Evolutionary conservation across 2,113 vertebrate genomes (phyloP), one percentile per base, ranked within the genome.

Genomic region (Cyanoramphus novaezelandiae): DNA sequence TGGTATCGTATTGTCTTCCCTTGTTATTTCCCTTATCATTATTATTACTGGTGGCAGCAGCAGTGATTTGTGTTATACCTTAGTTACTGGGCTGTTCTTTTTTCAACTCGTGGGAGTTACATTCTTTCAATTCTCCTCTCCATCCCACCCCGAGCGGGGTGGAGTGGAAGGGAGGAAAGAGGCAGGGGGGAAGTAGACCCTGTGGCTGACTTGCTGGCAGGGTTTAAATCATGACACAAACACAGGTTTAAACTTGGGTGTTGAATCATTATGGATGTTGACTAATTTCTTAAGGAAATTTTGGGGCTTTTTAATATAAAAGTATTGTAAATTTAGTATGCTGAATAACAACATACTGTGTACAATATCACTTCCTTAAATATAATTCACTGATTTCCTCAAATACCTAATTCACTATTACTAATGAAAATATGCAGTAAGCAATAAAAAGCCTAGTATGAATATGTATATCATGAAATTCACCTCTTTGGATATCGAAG

Each of bases 351-450:
- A 94, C 97, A 78, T 52, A 27, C 6, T 93, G 82, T 21, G 31
- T 46, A 93, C 44, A 82, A 37, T 92, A 72, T 72, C 7, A 5
- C 43, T 91, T 94, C n/a, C 67, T 88, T 96, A 95, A 95, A 82
- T 39, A 90, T 28, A 96, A 84, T 79, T 41, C 77, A 39, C 72
- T 93, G 96, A 95, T 94, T 70, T 72, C 31, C 85, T 91, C 62
- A 50, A 53, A 95, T 74, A 50, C 17, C 11, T 86, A 90, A 78
- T 70, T 88, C 79, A 67, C 21, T 68, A 55, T 65, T 85, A 83
- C 13, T 95, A 96, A 86, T 81, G 84, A 95, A 95, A 94, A 65
- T 35, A 94, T 11, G 78, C 17, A 69, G 76, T 93, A 68, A 95
- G 84, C 89, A 90, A 79, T 47, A 70, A 81, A 96, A 35, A 87